Evolutionary conservation across 2,888 invertebrate species (phyloP), one percentile per base, ranked within the genome.

Genomic region (Psylliodes chrysocephalus): DNA sequence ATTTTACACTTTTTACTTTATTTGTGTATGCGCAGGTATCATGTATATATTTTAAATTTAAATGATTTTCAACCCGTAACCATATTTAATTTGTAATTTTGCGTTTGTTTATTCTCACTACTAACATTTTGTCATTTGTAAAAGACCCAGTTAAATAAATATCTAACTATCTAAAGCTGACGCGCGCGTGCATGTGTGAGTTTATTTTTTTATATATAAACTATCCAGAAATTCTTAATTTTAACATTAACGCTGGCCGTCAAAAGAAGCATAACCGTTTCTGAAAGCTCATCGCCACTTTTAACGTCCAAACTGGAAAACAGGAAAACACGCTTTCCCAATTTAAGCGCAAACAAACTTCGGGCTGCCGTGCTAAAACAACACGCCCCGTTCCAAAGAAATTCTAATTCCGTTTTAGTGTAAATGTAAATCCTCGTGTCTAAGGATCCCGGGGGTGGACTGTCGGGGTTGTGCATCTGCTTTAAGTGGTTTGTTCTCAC

Each of bases 401-500:
- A 63, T 59, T 55, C 44, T 55, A 55, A 55, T 55, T 55, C 40
- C 44, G 44, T 55, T 55, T 55, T 55, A 46, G 18, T 55, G 55
- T 55, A 55, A 55, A 55, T 55, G 44, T 46, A 55, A 54, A 54
- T 54, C 54, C 38, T 22, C 54, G 22, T 55, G 54, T 54, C 54
- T n/a, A 38, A 42, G 42, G 40, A 55, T 55, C 55, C 44, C n/a
- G 30, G 28, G 55, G 44, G 44, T 30, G 44, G 30, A 30, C 30
- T 40, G 40, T 28, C 10, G 44, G 54, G 40, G 40, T 25, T 55
- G 42, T 47, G 64, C 66, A 66, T 62, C 62, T 66, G 66, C 51
- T 66, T 63, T 63, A 51, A 71, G 70, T 55, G 64, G 60, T 54
- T 18, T 18, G 40, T 60, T 59, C 60, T 60, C 64, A 63, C 64